phyloP scores from a whole-genome alignment of 2,113 vertebrate genomes.

The Nesoenas mayeri region DNA sequence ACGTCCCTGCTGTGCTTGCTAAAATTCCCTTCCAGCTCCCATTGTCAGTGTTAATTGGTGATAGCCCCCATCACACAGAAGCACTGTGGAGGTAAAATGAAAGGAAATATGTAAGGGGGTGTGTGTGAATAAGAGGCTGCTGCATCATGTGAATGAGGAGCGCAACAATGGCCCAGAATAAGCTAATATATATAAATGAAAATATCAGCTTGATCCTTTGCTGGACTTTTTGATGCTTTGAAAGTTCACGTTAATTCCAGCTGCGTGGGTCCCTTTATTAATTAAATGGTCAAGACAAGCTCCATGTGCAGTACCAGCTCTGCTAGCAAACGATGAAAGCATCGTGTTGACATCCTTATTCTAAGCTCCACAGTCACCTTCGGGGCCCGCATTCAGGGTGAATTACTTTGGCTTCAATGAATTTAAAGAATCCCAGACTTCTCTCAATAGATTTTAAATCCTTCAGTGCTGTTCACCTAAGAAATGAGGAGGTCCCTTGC shows the following conservation, averaged over 20 bases:
- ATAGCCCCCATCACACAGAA: slow-evolving; percentile 47
- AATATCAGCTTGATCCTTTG: slow-evolving; percentile 67
- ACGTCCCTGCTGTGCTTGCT: slow-evolving; percentile 17
- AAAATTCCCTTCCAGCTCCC: slow-evolving; percentile 56
- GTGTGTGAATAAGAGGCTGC: slow-evolving; percentile 48
- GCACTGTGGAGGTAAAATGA: slow-evolving; percentile 40
- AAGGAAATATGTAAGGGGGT: slow-evolving; percentile 38
- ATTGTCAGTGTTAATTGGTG: slow-evolving; percentile 68
- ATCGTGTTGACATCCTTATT: slow-evolving; percentile 65
- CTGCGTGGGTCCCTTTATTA: slow-evolving; percentile 67
- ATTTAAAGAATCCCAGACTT: slow-evolving; percentile 55
- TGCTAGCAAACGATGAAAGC: slow-evolving; percentile 45
- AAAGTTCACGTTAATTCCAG: slow-evolving; percentile 66
- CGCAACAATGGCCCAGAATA: slow-evolving; percentile 45
- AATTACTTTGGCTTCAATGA: slow-evolving; percentile 66
- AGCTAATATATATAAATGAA: slow-evolving; percentile 70
- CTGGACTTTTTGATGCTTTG: slow-evolving; percentile 69
- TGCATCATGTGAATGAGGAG: slow-evolving; percentile 32
- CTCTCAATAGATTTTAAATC: slow-evolving; percentile 63
- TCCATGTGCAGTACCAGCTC: slow-evolving; percentile 55
- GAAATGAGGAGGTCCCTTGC: slow-evolving; percentile 44
- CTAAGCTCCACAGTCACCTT: slow-evolving; percentile 55
- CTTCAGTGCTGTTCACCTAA: slow-evolving; percentile 55
- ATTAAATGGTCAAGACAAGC: slow-evolving; percentile 69
- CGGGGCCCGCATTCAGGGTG: slow-evolving; percentile 56